Evolutionary conservation across 2,113 vertebrate species (phyloP), one percentile per base, ranked within the genome.

Genomic region (Tenebrosternarchus preto): DNA sequence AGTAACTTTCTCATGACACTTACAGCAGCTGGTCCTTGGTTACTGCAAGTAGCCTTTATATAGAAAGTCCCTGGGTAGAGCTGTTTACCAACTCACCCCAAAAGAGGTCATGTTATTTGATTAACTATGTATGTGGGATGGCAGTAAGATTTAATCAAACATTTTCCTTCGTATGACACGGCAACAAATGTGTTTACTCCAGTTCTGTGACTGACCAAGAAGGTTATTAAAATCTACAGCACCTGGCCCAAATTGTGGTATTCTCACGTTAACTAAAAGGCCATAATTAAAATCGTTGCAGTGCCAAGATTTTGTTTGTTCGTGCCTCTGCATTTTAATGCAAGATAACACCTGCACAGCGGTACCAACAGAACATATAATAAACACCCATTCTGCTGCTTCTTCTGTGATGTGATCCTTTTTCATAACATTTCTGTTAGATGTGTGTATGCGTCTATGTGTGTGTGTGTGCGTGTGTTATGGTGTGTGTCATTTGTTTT

Each of bases 301-400:
- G 19, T 68, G 64, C 64, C 64, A 68, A 68, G 33, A 68, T 63
- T 50, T 31, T 20, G 19, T 9, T 31, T 1, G 17, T 25, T 15
- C 61, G 22, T 80, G 73, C 33, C 66, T 76, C 33, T n/a, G 82
- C 82, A 80, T 80, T 50, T 55, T 71, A 76, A 64, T 80, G 39
- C 39, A 60, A 72, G 73, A 83, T 83, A 76, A 80, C 60, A 70
- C 68, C 46, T 63, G 56, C 20, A 25, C 60, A 67, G 60, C 33
- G 57, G 29, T 78, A 46, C 50, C 36, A 25, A 57, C n/a, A 31
- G 39, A 39, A 46, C 73, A 59, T 46, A 76, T 46, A 46, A 79
- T 29, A 53, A 22, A 70, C 24, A 72, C 24, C 15, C 43, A 56
- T 57, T 39, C 43, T n/a, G 63, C 17, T 59, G 46, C 72, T 39